Evolutionary conservation across 2,797 vertebrate species (phyloP).

Genomic region (Rachycentron canadum): DNA sequence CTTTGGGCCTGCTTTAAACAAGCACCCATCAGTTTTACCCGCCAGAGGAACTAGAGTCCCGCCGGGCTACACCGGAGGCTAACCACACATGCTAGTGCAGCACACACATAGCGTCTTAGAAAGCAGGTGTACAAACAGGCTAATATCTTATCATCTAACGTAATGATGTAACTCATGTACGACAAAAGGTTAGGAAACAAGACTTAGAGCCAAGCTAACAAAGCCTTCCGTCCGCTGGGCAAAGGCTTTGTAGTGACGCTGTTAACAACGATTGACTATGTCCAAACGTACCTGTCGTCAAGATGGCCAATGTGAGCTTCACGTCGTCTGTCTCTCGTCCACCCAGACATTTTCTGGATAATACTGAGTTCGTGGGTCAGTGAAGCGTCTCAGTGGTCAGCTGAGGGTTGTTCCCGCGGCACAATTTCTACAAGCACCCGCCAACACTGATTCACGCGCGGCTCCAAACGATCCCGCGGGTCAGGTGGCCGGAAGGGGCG

Average conservation of each 20-base stretch:
- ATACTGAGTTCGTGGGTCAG: fast-evolving
- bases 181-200: background rate
- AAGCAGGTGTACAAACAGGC: background rate
- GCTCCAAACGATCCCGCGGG: constrained; percentile 6
- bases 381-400: background rate
- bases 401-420: fast-evolving
- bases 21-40: too few species aligned
- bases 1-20: background rate
- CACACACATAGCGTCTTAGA: background rate
- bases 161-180: background rate
- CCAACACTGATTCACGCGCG: constrained; percentile 66
- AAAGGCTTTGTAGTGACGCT: background rate
- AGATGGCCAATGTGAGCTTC: constrained; percentile 11
- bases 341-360: constrained; percentile 60
- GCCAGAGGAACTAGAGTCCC: background rate
- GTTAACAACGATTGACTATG: background rate
- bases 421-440: constrained; percentile 28
- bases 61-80: background rate
- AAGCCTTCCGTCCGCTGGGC: background rate
- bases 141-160: background rate
- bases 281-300: constrained; percentile 28
- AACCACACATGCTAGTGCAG: background rate
- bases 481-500: constrained; percentile 58
- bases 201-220: background rate
- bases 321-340: constrained; percentile 15